These are phyloP conservation scores for Gavia stellata DNA, from an alignment of 2,113 vertebrate species.

Conservation along the genomic window DNA sequence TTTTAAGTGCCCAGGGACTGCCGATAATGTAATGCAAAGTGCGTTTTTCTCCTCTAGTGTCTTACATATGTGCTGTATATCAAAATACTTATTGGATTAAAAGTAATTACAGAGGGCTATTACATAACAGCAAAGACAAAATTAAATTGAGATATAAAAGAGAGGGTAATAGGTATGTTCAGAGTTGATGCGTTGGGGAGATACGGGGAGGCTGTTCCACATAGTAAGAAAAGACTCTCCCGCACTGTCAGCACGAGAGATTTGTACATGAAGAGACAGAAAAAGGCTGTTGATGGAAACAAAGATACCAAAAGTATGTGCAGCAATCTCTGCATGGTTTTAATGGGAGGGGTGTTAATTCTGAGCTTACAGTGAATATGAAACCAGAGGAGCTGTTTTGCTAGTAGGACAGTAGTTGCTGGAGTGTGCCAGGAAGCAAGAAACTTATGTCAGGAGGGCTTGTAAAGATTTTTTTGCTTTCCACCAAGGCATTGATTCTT, in stretches of 20 bases:
- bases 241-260: background rate
- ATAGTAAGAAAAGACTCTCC: background rate
- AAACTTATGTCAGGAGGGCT: background rate
- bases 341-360: background rate
- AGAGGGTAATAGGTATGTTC: background rate
- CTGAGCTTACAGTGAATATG: background rate
- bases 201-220: background rate
- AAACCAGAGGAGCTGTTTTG: background rate
- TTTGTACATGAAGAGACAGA: background rate
- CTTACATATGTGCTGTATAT: background rate
- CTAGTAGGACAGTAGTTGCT: background rate
- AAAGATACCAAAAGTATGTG: background rate
- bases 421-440: background rate
- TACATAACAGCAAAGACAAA: background rate
- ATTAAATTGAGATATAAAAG: background rate
- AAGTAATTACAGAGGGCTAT: background rate
- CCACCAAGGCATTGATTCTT: background rate
- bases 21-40: background rate
- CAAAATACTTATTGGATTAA: background rate
- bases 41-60: background rate
- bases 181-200: fast-evolving
- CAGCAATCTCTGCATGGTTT: background rate
- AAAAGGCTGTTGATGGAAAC: background rate
- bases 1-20: background rate
- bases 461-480: background rate